phyloP scores from a whole-genome alignment of 1,140 invertebrate species.

The Zaprionus gabonicus region DNA sequence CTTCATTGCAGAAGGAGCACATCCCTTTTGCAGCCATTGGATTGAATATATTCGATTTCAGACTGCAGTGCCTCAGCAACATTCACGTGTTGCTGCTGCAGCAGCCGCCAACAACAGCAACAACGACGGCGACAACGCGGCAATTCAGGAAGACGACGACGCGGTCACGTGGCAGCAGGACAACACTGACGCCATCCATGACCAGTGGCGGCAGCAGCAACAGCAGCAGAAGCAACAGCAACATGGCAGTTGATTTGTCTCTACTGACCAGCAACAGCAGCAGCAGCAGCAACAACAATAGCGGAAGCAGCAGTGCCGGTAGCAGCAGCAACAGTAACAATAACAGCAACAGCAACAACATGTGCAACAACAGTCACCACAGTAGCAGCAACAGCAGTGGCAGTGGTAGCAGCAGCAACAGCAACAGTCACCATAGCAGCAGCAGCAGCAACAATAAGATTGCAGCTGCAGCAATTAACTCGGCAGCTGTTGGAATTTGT shows the following conservation, averaged over 20 bases:
- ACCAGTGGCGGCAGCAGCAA: conserved; percentile 67
- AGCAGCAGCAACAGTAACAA: conserved; percentile 19
- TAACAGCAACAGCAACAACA: conserved; percentile 49
- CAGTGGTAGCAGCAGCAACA: conserved; percentile 34
- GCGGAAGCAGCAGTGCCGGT: conserved; percentile 21
- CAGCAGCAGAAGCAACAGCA: conserved; percentile 65
- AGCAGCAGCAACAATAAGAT: conserved; percentile 49
- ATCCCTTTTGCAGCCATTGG: not conserved
- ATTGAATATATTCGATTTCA: conserved; percentile 17
- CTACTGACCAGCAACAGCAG: conserved; percentile 51
- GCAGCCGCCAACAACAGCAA: conserved; percentile 13
- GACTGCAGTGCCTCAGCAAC: conserved; percentile 48
- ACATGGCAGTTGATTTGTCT: conserved; percentile 77
- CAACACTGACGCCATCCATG: conserved; percentile 67
- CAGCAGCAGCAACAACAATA: conserved; percentile 16
- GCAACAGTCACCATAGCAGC: conserved; percentile 37
- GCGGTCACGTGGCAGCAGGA: conserved; percentile 35
- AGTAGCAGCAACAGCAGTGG: conserved; percentile 47
- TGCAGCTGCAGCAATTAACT: conserved; percentile 41
- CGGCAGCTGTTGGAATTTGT: conserved; percentile 72
- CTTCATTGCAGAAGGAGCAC: not conserved
- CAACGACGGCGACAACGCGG: conserved; percentile 13
- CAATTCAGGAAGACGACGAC: conserved; percentile 26
- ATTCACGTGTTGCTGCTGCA: conserved; percentile 49
- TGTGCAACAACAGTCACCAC: conserved; percentile 34